A percentile compares a stretch with the other conserved stretches of the same genome.
phyloP scores from a whole-genome alignment of 92 coral and sea anemone genomes.

The Palythoa heliodiscus region DNA sequence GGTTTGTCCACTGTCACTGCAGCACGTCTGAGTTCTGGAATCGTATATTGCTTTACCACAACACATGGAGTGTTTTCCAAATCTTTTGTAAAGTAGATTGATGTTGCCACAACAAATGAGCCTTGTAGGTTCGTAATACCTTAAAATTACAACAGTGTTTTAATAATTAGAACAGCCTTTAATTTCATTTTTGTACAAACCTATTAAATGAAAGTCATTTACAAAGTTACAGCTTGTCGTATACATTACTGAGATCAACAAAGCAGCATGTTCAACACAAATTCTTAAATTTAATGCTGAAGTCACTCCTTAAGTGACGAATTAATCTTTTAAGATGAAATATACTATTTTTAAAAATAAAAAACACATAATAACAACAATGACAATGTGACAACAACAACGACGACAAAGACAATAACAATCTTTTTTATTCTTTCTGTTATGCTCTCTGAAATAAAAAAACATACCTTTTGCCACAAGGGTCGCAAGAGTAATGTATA shows the following conservation, averaged over 20 bases:
- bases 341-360: no score
- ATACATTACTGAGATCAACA: no score
- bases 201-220: no score
- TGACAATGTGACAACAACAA: no score
- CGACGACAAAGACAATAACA: neutral
- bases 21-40: constrained; percentile 12
- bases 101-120: constrained; percentile 24
- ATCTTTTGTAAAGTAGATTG: constrained; percentile 27
- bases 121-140: constrained; percentile 31
- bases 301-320: no score
- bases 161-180: neutral
- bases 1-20: neutral
- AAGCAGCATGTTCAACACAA: no score
- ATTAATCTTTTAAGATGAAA: no score
- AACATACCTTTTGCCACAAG: constrained; percentile 25
- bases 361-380: no score
- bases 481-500: constrained; percentile 15
- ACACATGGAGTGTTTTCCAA: constrained; percentile 12
- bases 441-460: neutral
- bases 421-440: neutral
- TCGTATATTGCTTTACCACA: constrained; percentile 24
- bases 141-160: neutral
- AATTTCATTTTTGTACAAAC: neutral
- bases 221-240: no score
- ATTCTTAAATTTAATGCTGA: no score